Conservation (phyloP, 2,888 invertebrate species). For the Sphaeridia pumilis region DNA sequence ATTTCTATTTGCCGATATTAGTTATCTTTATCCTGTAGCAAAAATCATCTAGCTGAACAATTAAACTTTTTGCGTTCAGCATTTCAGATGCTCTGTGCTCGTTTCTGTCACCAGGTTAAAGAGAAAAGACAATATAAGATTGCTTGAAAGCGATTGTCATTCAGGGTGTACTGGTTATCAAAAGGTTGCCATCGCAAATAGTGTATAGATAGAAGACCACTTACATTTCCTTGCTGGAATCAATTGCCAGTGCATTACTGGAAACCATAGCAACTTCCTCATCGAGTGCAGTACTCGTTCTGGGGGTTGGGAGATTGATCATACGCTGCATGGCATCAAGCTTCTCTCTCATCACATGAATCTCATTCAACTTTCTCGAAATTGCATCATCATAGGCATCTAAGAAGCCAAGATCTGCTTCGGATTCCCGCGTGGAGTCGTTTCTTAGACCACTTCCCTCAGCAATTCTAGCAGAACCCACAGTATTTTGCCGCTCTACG, state of each 20-base stretch:
- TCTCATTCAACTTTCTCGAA: slow-evolving; percentile 9
- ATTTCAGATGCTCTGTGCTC: neutral
- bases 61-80: neutral
- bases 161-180: slow-evolving; percentile 10
- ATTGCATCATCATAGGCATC: too few species aligned
- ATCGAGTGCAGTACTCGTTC: neutral
- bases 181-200: neutral
- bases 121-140: neutral
- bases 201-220: neutral
- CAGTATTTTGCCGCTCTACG: too few species aligned
- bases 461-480: too few species aligned
- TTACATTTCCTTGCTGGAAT: neutral
- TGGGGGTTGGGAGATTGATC: slow-evolving; percentile 6
- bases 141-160: slow-evolving; percentile 1
- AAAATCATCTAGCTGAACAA: neutral
- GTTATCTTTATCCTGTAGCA: too few species aligned
- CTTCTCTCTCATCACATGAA: slow-evolving; percentile 14
- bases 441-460: too few species aligned
- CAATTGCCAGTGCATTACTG: neutral
- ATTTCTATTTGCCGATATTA: too few species aligned
- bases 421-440: too few species aligned
- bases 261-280: neutral
- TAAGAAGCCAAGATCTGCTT: too few species aligned
- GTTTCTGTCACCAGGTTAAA: slow-evolving; percentile 3
- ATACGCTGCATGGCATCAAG: slow-evolving; percentile 11